Evolutionary conservation across 1,140 invertebrate genomes (phyloP).

Genomic region (Procambarus virginalis): DNA sequence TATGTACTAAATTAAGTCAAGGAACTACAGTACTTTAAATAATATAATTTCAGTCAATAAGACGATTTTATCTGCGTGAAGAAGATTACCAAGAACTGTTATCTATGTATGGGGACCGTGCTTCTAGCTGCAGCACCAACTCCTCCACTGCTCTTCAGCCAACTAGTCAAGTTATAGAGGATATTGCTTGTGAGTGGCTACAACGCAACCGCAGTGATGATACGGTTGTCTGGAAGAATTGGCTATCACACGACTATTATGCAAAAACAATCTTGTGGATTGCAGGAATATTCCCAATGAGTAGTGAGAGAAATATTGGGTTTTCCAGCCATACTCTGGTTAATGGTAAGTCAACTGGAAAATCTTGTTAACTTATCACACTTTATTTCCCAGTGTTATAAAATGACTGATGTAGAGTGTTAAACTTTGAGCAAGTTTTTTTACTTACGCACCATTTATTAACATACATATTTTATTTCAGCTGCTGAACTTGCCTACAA

Average conservation of each 20-base stretch:
- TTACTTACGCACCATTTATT: neutral
- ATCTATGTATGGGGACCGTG: conserved; percentile 74
- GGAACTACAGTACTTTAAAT: neutral
- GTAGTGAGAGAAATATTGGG: conserved; percentile 76
- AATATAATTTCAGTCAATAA: conserved; percentile 75
- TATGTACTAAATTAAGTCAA: too few species aligned
- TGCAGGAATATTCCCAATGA: conserved; percentile 86
- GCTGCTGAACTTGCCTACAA: conserved; percentile 81
- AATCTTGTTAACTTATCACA: neutral
- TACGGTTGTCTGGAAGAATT: conserved; percentile 76
- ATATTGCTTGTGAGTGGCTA: conserved; percentile 84
- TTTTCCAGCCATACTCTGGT: conserved; percentile 38
- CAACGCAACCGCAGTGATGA: conserved; percentile 76
- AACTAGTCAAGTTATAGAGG: conserved; percentile 71
- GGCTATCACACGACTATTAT: conserved; percentile 77
- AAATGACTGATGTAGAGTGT: neutral
- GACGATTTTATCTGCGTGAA: conserved; percentile 77
- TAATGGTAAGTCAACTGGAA: conserved; percentile 26
- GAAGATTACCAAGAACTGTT: conserved; percentile 78
- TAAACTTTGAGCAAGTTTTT: neutral
- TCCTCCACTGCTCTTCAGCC: conserved; percentile 17
- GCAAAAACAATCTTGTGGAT: conserved; percentile 79
- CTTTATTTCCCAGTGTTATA: neutral
- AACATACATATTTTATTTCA: conserved; percentile 71
- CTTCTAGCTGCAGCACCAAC: conserved; percentile 33